These are phyloP conservation scores for Eugnorisma glareosa DNA, from an alignment of 2,888 invertebrate species.

Conservation along the genomic window DNA sequence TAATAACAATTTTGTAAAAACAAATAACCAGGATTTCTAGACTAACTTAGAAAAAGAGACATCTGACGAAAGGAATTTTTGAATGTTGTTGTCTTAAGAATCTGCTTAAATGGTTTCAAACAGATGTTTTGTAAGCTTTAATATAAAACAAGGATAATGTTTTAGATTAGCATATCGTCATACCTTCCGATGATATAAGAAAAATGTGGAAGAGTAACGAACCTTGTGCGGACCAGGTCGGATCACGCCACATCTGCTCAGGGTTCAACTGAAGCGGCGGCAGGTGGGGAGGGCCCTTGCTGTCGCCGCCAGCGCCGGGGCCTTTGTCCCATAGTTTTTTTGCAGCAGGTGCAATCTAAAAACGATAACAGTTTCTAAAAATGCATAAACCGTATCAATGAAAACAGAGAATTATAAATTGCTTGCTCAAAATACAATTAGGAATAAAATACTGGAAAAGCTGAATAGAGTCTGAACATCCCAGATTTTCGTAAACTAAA, in stretches of 20 bases:
- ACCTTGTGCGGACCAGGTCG: conserved; percentile 98
- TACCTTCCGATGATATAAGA: conserved; percentile 21
- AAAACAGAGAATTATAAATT: conserved; percentile 6
- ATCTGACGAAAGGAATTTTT: background rate
- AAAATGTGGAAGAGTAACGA: conserved; percentile 40
- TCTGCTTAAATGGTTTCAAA: background rate
- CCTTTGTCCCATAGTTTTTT: conserved; percentile 98
- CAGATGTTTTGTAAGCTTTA: background rate
- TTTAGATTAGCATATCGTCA: background rate
- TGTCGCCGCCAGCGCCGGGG: conserved; percentile 92
- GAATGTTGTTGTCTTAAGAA: background rate
- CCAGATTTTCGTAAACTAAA: background rate
- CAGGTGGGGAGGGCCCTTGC: conserved; percentile 94
- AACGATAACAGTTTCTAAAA: conserved; percentile 53
- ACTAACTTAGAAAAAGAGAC: background rate
- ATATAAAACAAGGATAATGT: background rate
- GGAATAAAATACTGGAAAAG: background rate
- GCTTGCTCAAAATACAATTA: background rate
- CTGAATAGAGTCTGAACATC: background rate
- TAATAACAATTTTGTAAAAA: conserved; percentile 17
- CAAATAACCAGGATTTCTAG: conserved; percentile 3
- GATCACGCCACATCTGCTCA: conserved; percentile 97
- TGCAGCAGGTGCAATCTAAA: conserved; percentile 97
- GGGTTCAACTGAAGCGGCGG: conserved; percentile 93
- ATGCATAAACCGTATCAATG: conserved; percentile 15